Evolutionary conservation across 2,113 vertebrate species (phyloP).

Genomic region (Choloepus hoffmanni): DNA sequence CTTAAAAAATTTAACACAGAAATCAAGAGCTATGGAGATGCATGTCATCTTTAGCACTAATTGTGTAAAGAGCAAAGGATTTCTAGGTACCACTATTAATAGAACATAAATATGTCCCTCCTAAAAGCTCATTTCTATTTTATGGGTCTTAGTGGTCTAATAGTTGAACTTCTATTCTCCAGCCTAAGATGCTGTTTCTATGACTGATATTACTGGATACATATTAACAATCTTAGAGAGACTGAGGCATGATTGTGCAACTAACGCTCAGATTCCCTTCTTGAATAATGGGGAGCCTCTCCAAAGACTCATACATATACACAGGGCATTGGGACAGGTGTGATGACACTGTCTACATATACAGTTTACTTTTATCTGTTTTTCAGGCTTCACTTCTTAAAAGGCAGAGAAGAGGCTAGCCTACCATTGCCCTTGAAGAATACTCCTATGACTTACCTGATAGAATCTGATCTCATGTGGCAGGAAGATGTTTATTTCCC

Average conservation of each 20-base stretch:
- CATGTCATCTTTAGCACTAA: neutral
- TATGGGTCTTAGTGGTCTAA: neutral
- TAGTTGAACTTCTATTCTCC: neutral
- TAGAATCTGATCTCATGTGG: conserved; percentile 89
- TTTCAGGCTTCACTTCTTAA: conserved; percentile 28
- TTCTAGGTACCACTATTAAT: neutral
- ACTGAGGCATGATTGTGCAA: neutral
- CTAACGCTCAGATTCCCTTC: neutral
- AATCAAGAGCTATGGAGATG: conserved; percentile 16
- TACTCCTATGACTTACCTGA: conserved; percentile 82
- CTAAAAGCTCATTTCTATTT: conserved; percentile 16
- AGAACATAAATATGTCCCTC: conserved; percentile 30
- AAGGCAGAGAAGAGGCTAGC: neutral
- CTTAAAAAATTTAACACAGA: conserved; percentile 53
- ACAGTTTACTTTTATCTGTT: neutral
- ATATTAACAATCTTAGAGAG: neutral
- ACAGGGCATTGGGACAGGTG: neutral
- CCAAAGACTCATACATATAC: neutral
- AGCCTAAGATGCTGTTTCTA: conserved; percentile 12
- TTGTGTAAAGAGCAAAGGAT: conserved; percentile 42
- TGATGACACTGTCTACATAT: neutral
- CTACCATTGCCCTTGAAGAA: neutral
- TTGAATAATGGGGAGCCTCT: neutral
- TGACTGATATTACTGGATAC: neutral
- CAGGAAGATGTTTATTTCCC: conserved; percentile 84